Percentiles rank a stretch among this genome's conserved stretches.
Conservation (phyloP, 1,140 invertebrate species). For the Aphelinus certus region DNA sequence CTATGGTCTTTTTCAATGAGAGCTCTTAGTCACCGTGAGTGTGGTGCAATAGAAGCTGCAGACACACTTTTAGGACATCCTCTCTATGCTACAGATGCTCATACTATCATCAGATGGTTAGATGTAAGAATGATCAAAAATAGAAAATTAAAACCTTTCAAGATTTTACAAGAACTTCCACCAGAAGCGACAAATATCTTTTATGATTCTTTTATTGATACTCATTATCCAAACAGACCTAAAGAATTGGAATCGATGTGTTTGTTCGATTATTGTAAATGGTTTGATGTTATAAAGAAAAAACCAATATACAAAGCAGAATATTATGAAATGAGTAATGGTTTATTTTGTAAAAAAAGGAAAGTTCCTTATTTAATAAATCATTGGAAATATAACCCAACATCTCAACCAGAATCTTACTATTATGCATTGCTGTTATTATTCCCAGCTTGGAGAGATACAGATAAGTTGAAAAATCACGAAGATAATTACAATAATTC, state of each 20-base stretch:
- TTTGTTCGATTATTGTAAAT: conserved; percentile 32
- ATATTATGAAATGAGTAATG: neutral
- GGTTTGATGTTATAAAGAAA: conserved; percentile 4
- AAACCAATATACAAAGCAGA: conserved; percentile 14
- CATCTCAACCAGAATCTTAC: conserved; percentile 21
- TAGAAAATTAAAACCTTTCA: conserved; percentile 34
- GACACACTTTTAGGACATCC: conserved; percentile 48
- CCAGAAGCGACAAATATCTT: conserved; percentile 20
- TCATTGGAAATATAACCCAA: conserved; percentile 42
- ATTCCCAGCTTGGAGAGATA: conserved; percentile 34
- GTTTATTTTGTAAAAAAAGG: conserved; percentile 39
- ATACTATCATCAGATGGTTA: conserved; percentile 49
- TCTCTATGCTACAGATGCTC: conserved; percentile 46
- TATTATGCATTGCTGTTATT: conserved; percentile 43
- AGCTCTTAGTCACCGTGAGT: conserved; percentile 45
- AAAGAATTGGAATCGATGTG: conserved; percentile 4
- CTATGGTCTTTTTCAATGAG: conserved; percentile 45
- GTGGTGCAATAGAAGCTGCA: conserved; percentile 47
- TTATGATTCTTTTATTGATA: conserved; percentile 34
- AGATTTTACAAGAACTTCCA: conserved; percentile 25
- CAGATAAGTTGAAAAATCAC: too few species aligned
- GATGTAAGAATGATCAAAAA: conserved; percentile 46
- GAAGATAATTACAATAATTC: conserved; percentile 5
- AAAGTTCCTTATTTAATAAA: conserved; percentile 41
- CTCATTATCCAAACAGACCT: conserved; percentile 39